Percentiles rank a stretch among this genome's conserved stretches.
Evolutionary conservation across 2,113 vertebrate genomes (phyloP).

Genomic region (Malurus alboscapulatus): DNA sequence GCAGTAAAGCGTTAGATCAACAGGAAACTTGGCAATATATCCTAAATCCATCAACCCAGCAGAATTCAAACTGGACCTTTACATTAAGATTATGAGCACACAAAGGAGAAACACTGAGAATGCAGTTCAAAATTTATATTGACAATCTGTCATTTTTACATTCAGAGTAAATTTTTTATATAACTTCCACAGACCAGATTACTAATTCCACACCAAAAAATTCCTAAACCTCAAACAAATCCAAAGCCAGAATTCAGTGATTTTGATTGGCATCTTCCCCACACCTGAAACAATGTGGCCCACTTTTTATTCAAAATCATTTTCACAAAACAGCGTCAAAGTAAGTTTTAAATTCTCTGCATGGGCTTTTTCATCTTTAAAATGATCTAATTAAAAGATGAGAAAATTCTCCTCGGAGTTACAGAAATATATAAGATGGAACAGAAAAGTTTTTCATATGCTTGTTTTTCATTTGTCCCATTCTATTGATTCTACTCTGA

Average conservation of each 20-base stretch:
- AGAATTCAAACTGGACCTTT: neutral
- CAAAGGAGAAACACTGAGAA: neutral
- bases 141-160: neutral
- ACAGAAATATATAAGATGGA: neutral
- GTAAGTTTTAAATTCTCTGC: neutral
- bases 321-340: neutral
- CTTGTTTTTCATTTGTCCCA: neutral
- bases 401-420: neutral
- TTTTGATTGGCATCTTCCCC: neutral
- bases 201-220: neutral
- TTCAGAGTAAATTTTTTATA: neutral
- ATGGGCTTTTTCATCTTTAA: neutral
- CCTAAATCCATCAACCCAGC: neutral
- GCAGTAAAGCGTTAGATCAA: neutral
- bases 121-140: neutral
- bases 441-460: neutral
- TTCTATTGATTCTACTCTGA: neutral
- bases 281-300: neutral
- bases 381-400: neutral
- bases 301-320: neutral
- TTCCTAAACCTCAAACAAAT: neutral
- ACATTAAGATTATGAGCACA: neutral
- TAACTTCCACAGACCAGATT: neutral
- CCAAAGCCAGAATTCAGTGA: neutral
- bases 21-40: neutral